A percentile compares a stretch with the other conserved stretches of the same genome.
Evolutionary conservation across 1,140 invertebrate species (phyloP).

Genomic region (Spodoptera litura): DNA sequence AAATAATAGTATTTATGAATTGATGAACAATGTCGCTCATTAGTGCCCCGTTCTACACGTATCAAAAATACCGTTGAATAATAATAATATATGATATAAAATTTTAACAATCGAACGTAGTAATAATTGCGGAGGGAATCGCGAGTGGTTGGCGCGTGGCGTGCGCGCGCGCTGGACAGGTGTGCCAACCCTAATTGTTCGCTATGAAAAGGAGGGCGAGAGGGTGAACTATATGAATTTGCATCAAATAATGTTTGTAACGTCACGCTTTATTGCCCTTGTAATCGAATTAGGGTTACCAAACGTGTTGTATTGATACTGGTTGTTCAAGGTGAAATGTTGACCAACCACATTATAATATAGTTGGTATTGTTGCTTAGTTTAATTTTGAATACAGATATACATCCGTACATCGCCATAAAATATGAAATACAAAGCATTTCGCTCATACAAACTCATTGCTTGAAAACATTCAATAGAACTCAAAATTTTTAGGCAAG

Average conservation of each 20-base stretch:
- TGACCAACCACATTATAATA: neutral
- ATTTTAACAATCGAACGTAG: slow-evolving; percentile 26
- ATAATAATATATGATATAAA: slow-evolving; percentile 2
- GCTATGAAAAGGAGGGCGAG: slow-evolving; percentile 43
- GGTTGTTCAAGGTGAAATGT: slow-evolving; percentile 29
- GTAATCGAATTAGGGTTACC: neutral
- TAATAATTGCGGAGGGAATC: slow-evolving; percentile 46
- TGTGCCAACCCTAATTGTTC: slow-evolving; percentile 47
- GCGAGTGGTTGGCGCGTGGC: slow-evolving; percentile 50
- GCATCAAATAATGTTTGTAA: slow-evolving; percentile 41
- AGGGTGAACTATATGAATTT: slow-evolving; percentile 47
- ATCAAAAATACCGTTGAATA: slow-evolving; percentile 33
- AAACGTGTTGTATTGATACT: slow-evolving; percentile 27
- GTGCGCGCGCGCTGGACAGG: slow-evolving; percentile 49
- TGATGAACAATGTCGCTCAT: slow-evolving; percentile 30
- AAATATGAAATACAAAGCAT: too few species aligned
- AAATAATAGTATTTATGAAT: slow-evolving; percentile 28
- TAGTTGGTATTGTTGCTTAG: neutral
- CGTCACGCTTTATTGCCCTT: slow-evolving; percentile 31
- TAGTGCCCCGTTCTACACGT: slow-evolving; percentile 30
- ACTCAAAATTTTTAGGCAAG: too few species aligned
- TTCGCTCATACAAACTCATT: too few species aligned
- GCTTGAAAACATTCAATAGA: too few species aligned
- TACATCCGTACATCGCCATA: too few species aligned
- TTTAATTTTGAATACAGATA: too few species aligned